Conservation (phyloP, 2,797 vertebrate species). For the Carcharodon carcharias region DNA sequence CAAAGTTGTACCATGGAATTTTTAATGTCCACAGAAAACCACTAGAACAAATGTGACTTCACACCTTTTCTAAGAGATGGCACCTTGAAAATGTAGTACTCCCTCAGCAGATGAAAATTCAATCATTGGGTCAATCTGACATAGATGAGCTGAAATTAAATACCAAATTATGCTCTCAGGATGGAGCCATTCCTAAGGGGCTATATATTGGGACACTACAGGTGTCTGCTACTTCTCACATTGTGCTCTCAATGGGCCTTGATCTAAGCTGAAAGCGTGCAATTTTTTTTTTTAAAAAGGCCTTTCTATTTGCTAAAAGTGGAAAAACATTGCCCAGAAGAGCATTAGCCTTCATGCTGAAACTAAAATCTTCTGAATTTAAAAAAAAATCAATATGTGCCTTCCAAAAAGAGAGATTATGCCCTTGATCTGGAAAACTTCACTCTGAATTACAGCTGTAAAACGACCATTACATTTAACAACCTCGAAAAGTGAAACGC, state of each 20-base stretch:
- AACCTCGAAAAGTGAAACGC: conserved; percentile 16
- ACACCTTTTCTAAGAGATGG: background rate
- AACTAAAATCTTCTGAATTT: background rate
- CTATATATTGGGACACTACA: background rate
- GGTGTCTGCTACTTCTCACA: background rate
- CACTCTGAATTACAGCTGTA: background rate
- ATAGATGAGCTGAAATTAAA: background rate
- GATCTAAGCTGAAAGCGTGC: background rate
- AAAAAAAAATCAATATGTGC: background rate
- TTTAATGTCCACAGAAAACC: background rate
- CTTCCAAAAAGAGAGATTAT: background rate
- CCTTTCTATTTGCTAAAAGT: background rate
- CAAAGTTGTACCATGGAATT: background rate
- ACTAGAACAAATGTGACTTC: background rate
- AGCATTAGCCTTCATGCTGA: background rate
- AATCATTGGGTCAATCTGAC: background rate
- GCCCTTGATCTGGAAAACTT: background rate
- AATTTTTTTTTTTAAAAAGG: too few species aligned
- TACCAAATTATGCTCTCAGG: background rate
- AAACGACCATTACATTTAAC: background rate
- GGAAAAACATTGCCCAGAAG: background rate
- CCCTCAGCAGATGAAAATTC: background rate
- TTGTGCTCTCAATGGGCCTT: background rate
- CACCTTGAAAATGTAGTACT: background rate
- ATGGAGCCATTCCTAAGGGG: too few species aligned